These are phyloP conservation scores for Tachuris rubrigastra DNA, from an alignment of 2,113 vertebrate genomes.

Conservation along the genomic window DNA sequence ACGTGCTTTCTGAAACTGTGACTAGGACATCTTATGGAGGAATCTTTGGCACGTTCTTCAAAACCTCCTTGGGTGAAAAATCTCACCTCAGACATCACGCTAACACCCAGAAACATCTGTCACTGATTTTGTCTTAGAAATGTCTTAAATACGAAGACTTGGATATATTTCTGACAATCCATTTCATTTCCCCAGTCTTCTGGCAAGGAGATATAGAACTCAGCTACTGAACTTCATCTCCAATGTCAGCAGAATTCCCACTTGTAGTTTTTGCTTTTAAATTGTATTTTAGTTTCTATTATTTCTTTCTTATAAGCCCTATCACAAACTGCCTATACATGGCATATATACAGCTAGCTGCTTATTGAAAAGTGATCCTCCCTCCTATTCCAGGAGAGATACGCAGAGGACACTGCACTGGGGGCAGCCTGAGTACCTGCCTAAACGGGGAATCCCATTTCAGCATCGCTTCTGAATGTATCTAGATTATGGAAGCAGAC, in stretches of 20 bases:
- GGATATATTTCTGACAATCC: not conserved
- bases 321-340: not conserved
- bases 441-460: not conserved
- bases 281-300: not conserved
- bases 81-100: not conserved
- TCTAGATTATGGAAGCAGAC: not conserved
- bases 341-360: not conserved
- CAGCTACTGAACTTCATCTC: not conserved
- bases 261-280: not conserved
- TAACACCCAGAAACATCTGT: not conserved
- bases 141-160: not conserved
- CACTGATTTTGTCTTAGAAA: not conserved
- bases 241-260: not conserved
- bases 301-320: not conserved
- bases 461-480: not conserved
- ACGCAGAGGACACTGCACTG: fast-evolving
- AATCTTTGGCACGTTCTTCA: not conserved
- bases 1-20: not conserved
- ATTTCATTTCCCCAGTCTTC: not conserved
- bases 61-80: not conserved
- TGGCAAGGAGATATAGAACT: not conserved
- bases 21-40: not conserved
- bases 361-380: not conserved
- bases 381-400: not conserved
- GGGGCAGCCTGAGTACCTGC: not conserved